Base-by-base conservation (phyloP, 2,888 invertebrate genomes). In the Trichopria drosophilae region DNA sequence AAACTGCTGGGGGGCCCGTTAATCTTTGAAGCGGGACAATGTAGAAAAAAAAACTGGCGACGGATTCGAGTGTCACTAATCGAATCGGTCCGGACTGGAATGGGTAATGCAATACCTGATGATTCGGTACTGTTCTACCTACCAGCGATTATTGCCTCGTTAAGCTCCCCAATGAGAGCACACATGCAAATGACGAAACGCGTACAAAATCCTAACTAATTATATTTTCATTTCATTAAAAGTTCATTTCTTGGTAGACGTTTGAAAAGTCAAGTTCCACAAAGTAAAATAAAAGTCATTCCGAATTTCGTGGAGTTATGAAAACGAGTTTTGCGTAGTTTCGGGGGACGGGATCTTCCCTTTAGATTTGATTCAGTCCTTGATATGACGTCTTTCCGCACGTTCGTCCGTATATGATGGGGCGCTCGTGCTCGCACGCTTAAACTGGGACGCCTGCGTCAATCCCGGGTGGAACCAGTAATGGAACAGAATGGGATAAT, bases 401-500 rank as follows among this genome's bases (percentile, higher is more conserved):
- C 6, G 20, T 28, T 9, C 13, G 13, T 29, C 20, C 10, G 9
- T 9, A 6, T 19, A 31, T 18, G 50, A 50, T 41, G 50, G 50
- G 45, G 47, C 51, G 23, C 15, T 36, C 36, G 9, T 20, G 4
- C 3, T 24, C 24, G 6, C 16, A 26, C 26, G n/a, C n/a, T 36
- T 49, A 54, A 57, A 52, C 57, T 54, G 55, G 55, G 51, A 52
- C 47, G 49, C 55, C 52, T 40, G 53, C 50, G 53, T 53, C 34
- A 24, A 32, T 19, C 34, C 15, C 29, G 50, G 52, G 56, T 43
- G 58, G 59, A 53, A 60, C 61, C 60, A 62, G 69, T 70, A 71
- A 72, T 68, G 64, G 68, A 66, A 67, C 67, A 67, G 68, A 72
- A 71, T 68, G 67, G 69, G 68, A 72, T 72, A 73, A 74, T 73